Evolutionary conservation across 2,797 vertebrate genomes (phyloP), one percentile per base, ranked within the genome.

Genomic region (Adelosebastes latens): DNA sequence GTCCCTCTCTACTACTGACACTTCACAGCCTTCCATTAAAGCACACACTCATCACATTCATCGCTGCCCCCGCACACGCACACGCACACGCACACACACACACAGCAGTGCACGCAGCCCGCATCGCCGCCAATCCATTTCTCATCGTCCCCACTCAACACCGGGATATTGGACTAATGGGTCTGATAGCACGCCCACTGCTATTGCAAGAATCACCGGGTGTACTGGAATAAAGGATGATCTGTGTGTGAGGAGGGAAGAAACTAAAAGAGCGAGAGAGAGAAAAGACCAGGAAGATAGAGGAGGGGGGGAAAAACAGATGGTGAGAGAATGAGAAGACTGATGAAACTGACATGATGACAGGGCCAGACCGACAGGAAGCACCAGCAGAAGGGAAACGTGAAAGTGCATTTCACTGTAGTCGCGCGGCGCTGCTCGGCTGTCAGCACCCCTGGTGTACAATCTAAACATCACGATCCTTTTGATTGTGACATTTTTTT

Each of bases 81-180:
- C 79, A 66, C 62, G 11, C 88, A 61, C 82, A 75, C 74, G 79
- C 72, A 71, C 71, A 61, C 80, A 72, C 63, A 60, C 79, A 70
- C 79, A 62, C 65, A 82, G 75, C 74, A 67, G 70, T 68, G 72
- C 74, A 86, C 55, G 49, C 82, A 82, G 78, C 89, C 87, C 60
- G n/a, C 84, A 83, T 83, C 65, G 7, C 52, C 24, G 14, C 62
- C 77, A 67, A 88, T 90, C 81, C 84, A 90, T 92, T 90, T 67
- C 86, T 91, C 90, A 82, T 82, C 79, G 32, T 86, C 91, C 81
- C 81, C 90, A 81, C 86, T 92, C 91, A 88, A 78, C 92, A 61
- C 75, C 7, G 4, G 80, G 70, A 86, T 87, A 85, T 79, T 73
- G 83, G 80, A 85, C 87, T 93, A 92, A 93, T 91, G 86, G 91